These are phyloP conservation scores for Cherax quadricarinatus DNA, from an alignment of 1,140 invertebrate species.

Conservation along the genomic window DNA sequence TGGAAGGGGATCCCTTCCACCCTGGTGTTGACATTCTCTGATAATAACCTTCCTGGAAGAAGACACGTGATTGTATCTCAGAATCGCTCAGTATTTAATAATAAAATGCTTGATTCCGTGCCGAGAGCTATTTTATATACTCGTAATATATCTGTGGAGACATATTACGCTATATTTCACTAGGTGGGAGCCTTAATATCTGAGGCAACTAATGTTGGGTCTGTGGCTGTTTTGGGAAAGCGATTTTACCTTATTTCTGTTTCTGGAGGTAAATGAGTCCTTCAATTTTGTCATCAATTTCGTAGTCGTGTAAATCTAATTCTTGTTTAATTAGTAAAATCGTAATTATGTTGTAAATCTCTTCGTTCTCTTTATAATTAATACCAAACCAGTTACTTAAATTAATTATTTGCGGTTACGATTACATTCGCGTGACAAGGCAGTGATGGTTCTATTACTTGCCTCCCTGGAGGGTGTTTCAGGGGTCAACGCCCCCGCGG, in stretches of 20 bases:
- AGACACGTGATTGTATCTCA: conserved; percentile 28
- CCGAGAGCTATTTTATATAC: not conserved
- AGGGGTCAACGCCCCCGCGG: no score
- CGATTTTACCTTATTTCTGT: not conserved
- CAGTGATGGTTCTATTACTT: no score
- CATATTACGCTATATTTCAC: not conserved
- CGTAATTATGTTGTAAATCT: not conserved
- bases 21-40: not conserved
- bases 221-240: not conserved
- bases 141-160: not conserved
- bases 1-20: not conserved
- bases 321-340: not conserved
- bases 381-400: no score
- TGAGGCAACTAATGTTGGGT: not conserved
- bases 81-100: conserved; percentile 12
- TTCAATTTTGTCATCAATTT: not conserved
- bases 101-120: conserved; percentile 37
- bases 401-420: no score
- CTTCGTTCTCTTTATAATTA: not conserved
- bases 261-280: not conserved
- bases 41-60: conserved; percentile 1
- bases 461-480: no score
- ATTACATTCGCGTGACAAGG: no score
- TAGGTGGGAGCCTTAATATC: not conserved
- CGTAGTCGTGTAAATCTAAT: not conserved